Base-by-base conservation (phyloP, 2,113 vertebrate genomes). In the Lampris megalopsis region DNA sequence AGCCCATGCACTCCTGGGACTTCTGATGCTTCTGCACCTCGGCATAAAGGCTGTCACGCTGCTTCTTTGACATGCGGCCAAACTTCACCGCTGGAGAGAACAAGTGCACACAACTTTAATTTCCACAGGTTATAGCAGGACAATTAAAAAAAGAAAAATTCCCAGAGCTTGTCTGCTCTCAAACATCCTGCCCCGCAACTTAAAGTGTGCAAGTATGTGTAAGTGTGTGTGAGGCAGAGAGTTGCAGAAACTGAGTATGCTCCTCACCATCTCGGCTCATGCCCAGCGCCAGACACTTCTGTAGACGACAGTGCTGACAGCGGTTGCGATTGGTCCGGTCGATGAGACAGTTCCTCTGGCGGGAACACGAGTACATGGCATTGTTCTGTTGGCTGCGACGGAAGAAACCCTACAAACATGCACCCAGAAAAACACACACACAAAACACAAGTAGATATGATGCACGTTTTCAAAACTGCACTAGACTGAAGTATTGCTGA, bases 1-100 rank as follows among this genome's bases (percentile, higher is more conserved):
- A 71, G 65, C 71, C 68, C 0, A 71, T 42, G 0, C 93, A 92
- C 84, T 97, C 96, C 90, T 96, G 96, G 75, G 90, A 95, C 90
- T 97, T 96, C 83, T 97, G 96, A 81, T 97, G 97, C 77, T 96
- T 97, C 83, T 98, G 97, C 53, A 98, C 96, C 90, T 98, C 97
- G 0, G 97, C 97, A 0, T 97, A 98, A 4, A 98, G 95, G 84
- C 96, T 97, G 92, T 97, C 97, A 0, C 96, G 94, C 88, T 98
- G 97, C 88, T 97, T 98, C 91, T 98, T 97, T 0, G 97, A 97
- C 97, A 98, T 98, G 63, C 97, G 96, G 45, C 97, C 97, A 0
- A 98, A 98, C 90, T 98, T 98, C 75, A 98, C 97, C 5, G 97
- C 97, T 98, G 90, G 8, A 75, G 36, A 78, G 24, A 65, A 43